Percentiles rank a stretch among this genome's conserved stretches.
Conservation (phyloP, 2,888 invertebrate genomes). For the Folsomia manolachei region DNA sequence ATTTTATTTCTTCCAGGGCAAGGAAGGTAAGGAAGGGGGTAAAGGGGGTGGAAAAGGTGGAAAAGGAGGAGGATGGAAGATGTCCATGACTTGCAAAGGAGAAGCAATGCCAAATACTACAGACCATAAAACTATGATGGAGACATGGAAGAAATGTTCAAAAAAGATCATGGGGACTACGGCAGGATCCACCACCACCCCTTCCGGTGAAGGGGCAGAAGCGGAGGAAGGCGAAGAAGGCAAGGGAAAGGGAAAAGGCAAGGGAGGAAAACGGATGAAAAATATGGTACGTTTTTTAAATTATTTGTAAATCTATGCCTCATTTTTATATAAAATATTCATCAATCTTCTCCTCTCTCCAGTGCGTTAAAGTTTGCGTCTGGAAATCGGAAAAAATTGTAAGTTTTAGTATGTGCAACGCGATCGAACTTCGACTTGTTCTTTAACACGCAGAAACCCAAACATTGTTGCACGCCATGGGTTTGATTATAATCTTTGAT, state of each 20-base stretch:
- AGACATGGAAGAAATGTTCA: not conserved
- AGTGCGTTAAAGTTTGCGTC: not conserved
- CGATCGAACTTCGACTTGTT: too few species aligned
- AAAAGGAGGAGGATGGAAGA: not conserved
- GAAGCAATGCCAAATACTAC: not conserved
- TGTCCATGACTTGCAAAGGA: not conserved
- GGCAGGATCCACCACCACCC: not conserved
- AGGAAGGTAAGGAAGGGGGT: not conserved
- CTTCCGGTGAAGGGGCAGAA: not conserved
- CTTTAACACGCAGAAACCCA: too few species aligned
- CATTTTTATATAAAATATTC: not conserved
- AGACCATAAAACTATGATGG: not conserved
- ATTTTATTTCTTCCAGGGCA: too few species aligned
- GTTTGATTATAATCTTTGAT: too few species aligned
- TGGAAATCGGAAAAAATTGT: not conserved
- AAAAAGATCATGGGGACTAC: not conserved
- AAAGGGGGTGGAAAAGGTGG: not conserved
- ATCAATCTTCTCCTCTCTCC: not conserved
- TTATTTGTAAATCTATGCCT: too few species aligned
- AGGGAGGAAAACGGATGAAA: too few species aligned
- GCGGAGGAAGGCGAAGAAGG: not conserved
- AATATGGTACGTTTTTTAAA: too few species aligned
- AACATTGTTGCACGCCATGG: too few species aligned
- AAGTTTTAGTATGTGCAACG: too few species aligned
- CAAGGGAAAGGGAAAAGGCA: too few species aligned